These are phyloP conservation scores for Drosophila fuyamai DNA, from an alignment of 1,140 invertebrate species.

Conservation along the genomic window DNA sequence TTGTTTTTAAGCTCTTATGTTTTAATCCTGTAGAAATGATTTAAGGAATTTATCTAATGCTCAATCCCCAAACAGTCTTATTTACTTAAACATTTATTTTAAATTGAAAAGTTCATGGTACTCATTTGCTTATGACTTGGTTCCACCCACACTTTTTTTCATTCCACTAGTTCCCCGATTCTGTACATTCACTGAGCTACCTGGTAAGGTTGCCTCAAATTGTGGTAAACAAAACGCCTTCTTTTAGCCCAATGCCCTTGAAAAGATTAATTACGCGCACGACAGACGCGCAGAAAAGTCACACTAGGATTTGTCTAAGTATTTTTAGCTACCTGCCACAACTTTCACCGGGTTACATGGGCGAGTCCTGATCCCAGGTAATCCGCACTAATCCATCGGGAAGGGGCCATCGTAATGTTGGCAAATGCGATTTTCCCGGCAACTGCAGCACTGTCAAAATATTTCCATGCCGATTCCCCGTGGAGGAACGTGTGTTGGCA, in stretches of 20 bases:
- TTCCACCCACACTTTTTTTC: background rate
- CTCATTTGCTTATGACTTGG: background rate
- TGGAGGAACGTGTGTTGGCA: conserved; percentile 66
- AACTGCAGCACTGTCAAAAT: conserved; percentile 73
- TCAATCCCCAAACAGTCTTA: too few species aligned
- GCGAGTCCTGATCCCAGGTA: conserved; percentile 15
- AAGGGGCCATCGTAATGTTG: conserved; percentile 58
- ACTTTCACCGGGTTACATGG: conserved; percentile 45
- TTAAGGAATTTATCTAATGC: too few species aligned
- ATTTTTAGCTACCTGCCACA: conserved; percentile 53
- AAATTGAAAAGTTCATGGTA: background rate
- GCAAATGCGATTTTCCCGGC: conserved; percentile 71
- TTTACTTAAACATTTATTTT: background rate
- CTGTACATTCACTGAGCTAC: background rate
- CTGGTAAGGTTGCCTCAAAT: background rate
- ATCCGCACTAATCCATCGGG: conserved; percentile 72
- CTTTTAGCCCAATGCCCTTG: too few species aligned
- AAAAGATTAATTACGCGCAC: conserved; percentile 2
- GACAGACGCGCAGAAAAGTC: conserved; percentile 5
- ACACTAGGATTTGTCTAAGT: background rate
- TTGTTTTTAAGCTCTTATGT: too few species aligned
- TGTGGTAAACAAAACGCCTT: conserved; percentile 29
- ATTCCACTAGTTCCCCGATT: background rate
- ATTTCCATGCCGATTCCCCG: conserved; percentile 41
- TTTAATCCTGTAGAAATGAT: too few species aligned